Conservation (phyloP, 2,888 invertebrate species). For the Pyralis farinalis region DNA sequence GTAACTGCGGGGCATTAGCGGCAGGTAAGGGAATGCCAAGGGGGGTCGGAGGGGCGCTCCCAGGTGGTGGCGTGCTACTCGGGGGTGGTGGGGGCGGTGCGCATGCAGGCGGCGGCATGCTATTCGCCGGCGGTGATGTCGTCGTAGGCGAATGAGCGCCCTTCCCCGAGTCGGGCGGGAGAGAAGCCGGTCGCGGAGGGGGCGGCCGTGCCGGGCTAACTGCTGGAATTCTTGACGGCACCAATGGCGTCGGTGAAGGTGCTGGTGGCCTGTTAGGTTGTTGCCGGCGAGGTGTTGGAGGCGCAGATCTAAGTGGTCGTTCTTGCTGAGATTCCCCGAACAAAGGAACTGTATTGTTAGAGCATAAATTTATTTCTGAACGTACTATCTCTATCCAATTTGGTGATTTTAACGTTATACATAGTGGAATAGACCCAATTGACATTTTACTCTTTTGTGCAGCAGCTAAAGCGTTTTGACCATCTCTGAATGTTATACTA, state of each 20-base stretch:
- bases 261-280: slow-evolving; percentile 83
- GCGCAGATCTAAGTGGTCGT: slow-evolving; percentile 64
- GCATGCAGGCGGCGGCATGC: slow-evolving; percentile 83
- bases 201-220: slow-evolving; percentile 77
- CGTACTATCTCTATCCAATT: slow-evolving; percentile 92
- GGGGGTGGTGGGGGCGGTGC: slow-evolving; percentile 78
- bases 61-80: slow-evolving; percentile 51
- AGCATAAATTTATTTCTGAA: slow-evolving; percentile 91
- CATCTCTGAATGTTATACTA: slow-evolving; percentile 96
- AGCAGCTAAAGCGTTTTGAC: slow-evolving; percentile 92
- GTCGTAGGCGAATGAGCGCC: slow-evolving; percentile 51
- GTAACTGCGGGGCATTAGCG: slow-evolving; percentile 52
- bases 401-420: slow-evolving; percentile 89
- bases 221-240: slow-evolving; percentile 64
- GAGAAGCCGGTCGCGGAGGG: slow-evolving; percentile 81
- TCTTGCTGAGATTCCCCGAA: slow-evolving; percentile 69
- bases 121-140: slow-evolving; percentile 80
- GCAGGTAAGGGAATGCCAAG: slow-evolving; percentile 44
- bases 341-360: slow-evolving; percentile 91
- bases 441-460: slow-evolving; percentile 78
- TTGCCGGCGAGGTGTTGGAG: slow-evolving; percentile 72
- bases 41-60: slow-evolving; percentile 56
- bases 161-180: slow-evolving; percentile 73
- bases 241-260: slow-evolving; percentile 75
- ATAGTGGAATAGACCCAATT: slow-evolving; percentile 84